Base-by-base conservation (phyloP, 1,140 invertebrate genomes). In the Eueides isabella region DNA sequence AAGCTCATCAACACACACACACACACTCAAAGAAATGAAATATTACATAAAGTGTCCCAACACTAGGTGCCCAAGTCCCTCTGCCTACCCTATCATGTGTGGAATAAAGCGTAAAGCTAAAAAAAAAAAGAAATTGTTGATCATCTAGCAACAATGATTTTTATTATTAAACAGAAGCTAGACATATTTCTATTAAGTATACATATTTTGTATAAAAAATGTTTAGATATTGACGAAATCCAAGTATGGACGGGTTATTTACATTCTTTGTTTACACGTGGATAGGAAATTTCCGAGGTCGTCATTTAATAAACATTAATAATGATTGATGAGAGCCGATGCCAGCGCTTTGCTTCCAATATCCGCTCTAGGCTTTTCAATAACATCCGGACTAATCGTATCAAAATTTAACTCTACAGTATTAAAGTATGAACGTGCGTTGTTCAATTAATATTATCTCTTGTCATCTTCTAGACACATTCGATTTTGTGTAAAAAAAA, bases 321-420 rank as follows among this genome's bases (percentile, higher is more conserved):
- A 63, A 69, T 74, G 72, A 74, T 74, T 61, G 72, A 74, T 74
- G 55, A 23, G 23, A 30, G 19, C 61, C 35, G 35, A 48, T 67
- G 64, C 35, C 41, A 44, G 61, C 35, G n/a, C 38, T 33, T 19
- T 63, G 67, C 38, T 69, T 28, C n/a, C 23, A 69, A 74, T 69
- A 55, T 69, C 67, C 67, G 75, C 16, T 74, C 35, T n/a, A 69
- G 38, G 61, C 61, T 65, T 65, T 55, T 35, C 62, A 48, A 67
- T 62, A 73, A 70, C 67, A 70, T 70, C 48, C 48, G 61, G 61
- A 14, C 7, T 65, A 65, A 33, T 65, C 19, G 31, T 65, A 33
- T 65, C 29, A 38, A 65, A 65, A 63, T 63, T 63, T 30, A 63
- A 30, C 29, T 31, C 61, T 26, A 26, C 48, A 5, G 19, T 55